Evolutionary conservation across 2,888 invertebrate genomes (phyloP), one percentile per base, ranked within the genome.

Genomic region (Nomada fucata): DNA sequence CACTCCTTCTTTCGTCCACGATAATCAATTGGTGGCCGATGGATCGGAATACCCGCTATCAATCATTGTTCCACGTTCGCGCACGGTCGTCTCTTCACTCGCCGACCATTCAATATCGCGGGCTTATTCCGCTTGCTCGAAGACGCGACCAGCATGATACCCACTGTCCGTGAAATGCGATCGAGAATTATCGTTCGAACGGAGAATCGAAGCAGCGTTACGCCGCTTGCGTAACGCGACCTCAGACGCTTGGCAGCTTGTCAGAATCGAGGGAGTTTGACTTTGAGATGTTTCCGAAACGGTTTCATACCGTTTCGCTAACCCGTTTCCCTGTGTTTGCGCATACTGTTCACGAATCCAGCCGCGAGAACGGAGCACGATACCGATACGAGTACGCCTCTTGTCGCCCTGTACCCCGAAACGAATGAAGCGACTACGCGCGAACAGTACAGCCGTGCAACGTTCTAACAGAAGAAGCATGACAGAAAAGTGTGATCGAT

Each of bases 191-290:
- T 76, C 68, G 72, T 73, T 67, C 71, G 74, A 74, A 15, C 67
- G 59, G 29, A 20, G 55, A 64, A 64, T 68, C 81, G 59, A 76
- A 68, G 20, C 68, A 55, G 61, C 42, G 72, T 78, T 59, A 50
- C 60, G 50, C 20, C 65, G 76, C 67, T 86, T 86, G 83, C 42
- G 87, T 83, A 86, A 86, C 74, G 82, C 47, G 87, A 60, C 87
- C 87, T 87, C 78, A 83, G 68, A 67, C 64, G 65, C 63, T 83
- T 86, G 86, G 86, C 86, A 87, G 64, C 47, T 57, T 76, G 83
- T 86, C 86, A 86, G 79, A 85, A 67, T 75, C 72, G 79, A 65
- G 71, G 55, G 63, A 65, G 76, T 53, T 64, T 44, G 63, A 79
- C 76, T 76, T 76, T 64, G 67, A n/a, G 74, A 71, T 72, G 79